phyloP scores from a whole-genome alignment of 2,888 invertebrate species.

The Mythimna ferrago region DNA sequence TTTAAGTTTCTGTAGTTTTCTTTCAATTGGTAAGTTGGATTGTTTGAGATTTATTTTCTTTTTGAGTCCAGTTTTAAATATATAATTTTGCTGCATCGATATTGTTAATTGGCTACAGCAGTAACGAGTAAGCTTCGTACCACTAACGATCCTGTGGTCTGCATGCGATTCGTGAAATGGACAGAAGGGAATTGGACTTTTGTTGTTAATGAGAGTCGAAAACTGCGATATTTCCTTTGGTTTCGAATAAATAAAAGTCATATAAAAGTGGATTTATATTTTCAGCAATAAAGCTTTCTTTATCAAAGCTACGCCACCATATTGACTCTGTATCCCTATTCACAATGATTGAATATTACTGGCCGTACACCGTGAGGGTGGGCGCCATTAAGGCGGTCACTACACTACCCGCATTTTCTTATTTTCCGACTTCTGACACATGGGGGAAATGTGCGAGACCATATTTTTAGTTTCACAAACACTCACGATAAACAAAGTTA shows the following conservation, averaged over 20 bases:
- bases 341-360: slow-evolving; percentile 42
- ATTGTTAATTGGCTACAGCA: slow-evolving; percentile 32
- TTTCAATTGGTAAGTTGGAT: slow-evolving; percentile 13
- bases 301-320: slow-evolving; percentile 6
- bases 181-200: slow-evolving; percentile 44
- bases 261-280: background rate
- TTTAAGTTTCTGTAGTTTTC: slow-evolving; percentile 16
- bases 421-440: slow-evolving; percentile 46
- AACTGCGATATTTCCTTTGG: slow-evolving; percentile 35
- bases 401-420: slow-evolving; percentile 47
- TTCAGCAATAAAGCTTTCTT: background rate
- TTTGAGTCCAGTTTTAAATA: background rate
- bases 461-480: slow-evolving; percentile 53
- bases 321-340: slow-evolving; percentile 23
- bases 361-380: slow-evolving; percentile 46
- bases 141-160: slow-evolving; percentile 33
- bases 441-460: slow-evolving; percentile 37
- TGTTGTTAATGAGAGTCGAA: slow-evolving; percentile 31
- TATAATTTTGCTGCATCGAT: slow-evolving; percentile 2
- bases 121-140: slow-evolving; percentile 5
- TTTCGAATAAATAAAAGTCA: slow-evolving; percentile 3
- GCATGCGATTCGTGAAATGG: slow-evolving; percentile 28
- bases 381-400: slow-evolving; percentile 55
- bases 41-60: background rate
- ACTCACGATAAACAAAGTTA: slow-evolving; percentile 48